A percentile compares a stretch with the other conserved stretches of the same genome.
phyloP scores from a whole-genome alignment of 2,797 vertebrate genomes.

The Psittacula echo region DNA sequence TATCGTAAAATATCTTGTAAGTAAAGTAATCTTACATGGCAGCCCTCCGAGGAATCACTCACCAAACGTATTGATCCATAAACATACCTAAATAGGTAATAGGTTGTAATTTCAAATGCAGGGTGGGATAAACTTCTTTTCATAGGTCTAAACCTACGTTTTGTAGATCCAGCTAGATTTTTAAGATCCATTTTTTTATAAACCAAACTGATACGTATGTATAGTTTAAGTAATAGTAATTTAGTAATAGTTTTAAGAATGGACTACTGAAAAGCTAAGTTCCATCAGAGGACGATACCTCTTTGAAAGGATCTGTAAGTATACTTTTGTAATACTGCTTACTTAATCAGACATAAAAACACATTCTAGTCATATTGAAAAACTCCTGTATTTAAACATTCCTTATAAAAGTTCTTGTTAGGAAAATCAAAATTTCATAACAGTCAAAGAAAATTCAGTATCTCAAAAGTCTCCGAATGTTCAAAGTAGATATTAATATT shows the following conservation, averaged over 20 bases:
- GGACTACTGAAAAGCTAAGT: background rate
- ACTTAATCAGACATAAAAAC: background rate
- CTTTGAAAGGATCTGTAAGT: background rate
- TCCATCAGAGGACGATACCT: background rate
- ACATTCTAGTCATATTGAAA: background rate
- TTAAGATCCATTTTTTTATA: background rate
- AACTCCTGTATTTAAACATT: background rate
- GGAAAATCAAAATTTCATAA: background rate
- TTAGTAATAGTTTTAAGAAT: background rate
- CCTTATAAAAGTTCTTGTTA: background rate
- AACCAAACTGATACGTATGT: background rate
- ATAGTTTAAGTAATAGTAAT: background rate
- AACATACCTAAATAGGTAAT: background rate
- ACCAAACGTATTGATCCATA: background rate
- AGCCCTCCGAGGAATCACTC: background rate
- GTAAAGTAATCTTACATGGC: background rate
- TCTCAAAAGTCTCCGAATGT: constrained; percentile 10
- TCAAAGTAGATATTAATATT: constrained; percentile 50
- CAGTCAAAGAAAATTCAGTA: background rate
- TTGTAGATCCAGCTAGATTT: background rate
- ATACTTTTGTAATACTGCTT: background rate
- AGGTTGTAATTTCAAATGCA: background rate
- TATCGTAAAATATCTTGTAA: background rate
- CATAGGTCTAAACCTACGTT: background rate
- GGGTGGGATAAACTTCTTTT: background rate